phyloP scores from a whole-genome alignment of 2,888 invertebrate genomes.

The Ethmia dodecea region DNA sequence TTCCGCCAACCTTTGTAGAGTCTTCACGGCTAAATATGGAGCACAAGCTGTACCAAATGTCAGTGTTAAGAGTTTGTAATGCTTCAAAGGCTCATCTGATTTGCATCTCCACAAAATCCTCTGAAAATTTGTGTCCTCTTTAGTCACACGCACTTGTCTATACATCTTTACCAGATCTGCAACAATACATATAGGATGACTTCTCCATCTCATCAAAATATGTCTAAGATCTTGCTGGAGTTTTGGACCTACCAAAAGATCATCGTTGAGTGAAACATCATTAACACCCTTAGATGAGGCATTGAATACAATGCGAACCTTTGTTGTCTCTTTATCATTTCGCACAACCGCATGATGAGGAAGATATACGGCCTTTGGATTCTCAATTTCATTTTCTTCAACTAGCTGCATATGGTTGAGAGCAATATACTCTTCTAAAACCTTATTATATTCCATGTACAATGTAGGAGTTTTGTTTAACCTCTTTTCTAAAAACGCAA shows the following conservation, averaged over 20 bases:
- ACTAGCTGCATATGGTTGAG: not conserved
- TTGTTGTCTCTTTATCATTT: not conserved
- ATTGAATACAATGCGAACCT: not conserved
- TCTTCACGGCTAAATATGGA: slow-evolving; percentile 18
- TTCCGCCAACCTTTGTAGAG: slow-evolving; percentile 14
- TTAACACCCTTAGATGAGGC: not conserved
- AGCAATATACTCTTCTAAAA: not conserved
- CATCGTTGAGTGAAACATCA: slow-evolving; percentile 17
- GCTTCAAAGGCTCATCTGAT: slow-evolving; percentile 6
- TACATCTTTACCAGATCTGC: slow-evolving; percentile 19
- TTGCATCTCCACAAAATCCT: slow-evolving; percentile 17
- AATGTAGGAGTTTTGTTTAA: not conserved
- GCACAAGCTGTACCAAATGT: slow-evolving; percentile 22
- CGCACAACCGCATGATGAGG: not conserved
- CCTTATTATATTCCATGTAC: not conserved
- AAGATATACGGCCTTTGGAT: not conserved
- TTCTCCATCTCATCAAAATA: slow-evolving; percentile 14
- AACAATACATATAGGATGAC: slow-evolving; percentile 11
- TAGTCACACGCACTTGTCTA: slow-evolving; percentile 8
- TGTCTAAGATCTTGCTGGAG: slow-evolving; percentile 18
- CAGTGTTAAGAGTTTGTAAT: slow-evolving; percentile 16
- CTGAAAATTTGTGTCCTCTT: slow-evolving; percentile 14
- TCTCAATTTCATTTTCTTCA: not conserved
- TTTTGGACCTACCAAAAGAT: slow-evolving; percentile 15
- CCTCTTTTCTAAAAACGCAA: slow-evolving; percentile 3